phyloP scores from a whole-genome alignment of 2,113 vertebrate genomes.

The Varanus komodoensis region DNA sequence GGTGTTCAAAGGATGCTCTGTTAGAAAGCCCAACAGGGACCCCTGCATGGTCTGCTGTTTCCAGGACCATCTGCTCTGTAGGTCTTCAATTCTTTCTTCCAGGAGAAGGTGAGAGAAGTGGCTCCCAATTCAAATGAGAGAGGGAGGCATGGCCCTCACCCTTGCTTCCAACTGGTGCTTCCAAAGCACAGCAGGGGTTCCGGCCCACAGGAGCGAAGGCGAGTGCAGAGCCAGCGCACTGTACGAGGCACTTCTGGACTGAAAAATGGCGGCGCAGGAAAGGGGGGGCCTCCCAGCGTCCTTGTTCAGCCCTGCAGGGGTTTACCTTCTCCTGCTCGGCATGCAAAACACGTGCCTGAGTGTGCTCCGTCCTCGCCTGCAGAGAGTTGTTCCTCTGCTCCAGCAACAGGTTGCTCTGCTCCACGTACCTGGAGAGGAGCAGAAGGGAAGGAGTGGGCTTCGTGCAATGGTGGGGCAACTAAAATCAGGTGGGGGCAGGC shows the following conservation, averaged over 20 bases:
- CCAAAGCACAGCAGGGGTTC: background rate
- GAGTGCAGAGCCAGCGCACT: background rate
- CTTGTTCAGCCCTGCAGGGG: background rate
- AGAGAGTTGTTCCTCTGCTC: constrained; percentile 93
- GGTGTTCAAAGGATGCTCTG: background rate
- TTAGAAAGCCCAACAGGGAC: too few species aligned
- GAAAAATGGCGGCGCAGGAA: background rate
- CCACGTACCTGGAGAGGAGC: constrained; percentile 83
- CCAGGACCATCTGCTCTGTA: too few species aligned
- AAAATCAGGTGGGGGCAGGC: too few species aligned
- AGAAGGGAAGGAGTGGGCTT: too few species aligned
- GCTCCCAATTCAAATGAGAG: too few species aligned
- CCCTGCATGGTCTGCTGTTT: too few species aligned
- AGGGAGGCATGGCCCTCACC: too few species aligned
- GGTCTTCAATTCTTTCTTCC: too few species aligned
- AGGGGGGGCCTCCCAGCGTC: background rate
- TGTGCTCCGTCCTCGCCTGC: constrained; percentile 88
- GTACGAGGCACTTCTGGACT: background rate
- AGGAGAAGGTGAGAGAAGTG: too few species aligned
- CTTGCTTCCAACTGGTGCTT: background rate
- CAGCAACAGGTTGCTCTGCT: constrained; percentile 92
- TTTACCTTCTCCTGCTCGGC: constrained; percentile 96
- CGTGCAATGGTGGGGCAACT: too few species aligned
- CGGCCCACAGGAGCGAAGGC: background rate
- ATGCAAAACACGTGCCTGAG: constrained; percentile 90